These are phyloP conservation scores for Phocoena phocoena DNA, from an alignment of 2,113 vertebrate genomes.

Conservation along the genomic window DNA sequence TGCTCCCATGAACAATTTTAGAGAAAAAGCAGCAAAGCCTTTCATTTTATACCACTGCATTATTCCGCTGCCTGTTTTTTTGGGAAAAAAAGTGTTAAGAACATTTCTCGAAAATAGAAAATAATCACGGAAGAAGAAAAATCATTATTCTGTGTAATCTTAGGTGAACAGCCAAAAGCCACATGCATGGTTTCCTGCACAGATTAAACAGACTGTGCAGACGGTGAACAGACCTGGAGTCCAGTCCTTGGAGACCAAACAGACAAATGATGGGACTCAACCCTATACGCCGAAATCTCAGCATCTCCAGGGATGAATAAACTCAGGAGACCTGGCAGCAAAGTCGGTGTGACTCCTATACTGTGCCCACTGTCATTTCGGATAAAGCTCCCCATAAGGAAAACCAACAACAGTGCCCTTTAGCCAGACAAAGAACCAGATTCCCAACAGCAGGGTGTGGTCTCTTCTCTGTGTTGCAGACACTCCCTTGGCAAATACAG, in stretches of 20 bases:
- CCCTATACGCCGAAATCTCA: neutral
- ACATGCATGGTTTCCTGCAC: neutral
- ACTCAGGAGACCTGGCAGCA: neutral
- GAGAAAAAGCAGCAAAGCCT: neutral
- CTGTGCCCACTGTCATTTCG: neutral
- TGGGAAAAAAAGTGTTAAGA: neutral
- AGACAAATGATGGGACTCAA: neutral
- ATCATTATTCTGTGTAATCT: neutral
- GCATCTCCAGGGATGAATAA: neutral
- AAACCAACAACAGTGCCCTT: conserved; percentile 71
- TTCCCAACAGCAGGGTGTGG: neutral
- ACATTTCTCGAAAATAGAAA: conserved; percentile 19
- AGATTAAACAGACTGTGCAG: neutral
- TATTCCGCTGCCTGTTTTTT: neutral
- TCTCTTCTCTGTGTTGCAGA: neutral
- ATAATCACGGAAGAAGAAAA: neutral
- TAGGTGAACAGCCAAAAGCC: neutral
- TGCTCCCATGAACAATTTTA: neutral
- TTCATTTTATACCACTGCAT: neutral
- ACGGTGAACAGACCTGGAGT: neutral
- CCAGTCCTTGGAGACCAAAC: neutral
- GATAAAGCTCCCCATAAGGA: neutral
- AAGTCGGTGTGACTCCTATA: neutral
- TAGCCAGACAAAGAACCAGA: conserved; percentile 69
- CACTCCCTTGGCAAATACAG: neutral